Evolutionary conservation across 2,113 vertebrate species (phyloP).

Genomic region (Nothobranchius kuhntae): DNA sequence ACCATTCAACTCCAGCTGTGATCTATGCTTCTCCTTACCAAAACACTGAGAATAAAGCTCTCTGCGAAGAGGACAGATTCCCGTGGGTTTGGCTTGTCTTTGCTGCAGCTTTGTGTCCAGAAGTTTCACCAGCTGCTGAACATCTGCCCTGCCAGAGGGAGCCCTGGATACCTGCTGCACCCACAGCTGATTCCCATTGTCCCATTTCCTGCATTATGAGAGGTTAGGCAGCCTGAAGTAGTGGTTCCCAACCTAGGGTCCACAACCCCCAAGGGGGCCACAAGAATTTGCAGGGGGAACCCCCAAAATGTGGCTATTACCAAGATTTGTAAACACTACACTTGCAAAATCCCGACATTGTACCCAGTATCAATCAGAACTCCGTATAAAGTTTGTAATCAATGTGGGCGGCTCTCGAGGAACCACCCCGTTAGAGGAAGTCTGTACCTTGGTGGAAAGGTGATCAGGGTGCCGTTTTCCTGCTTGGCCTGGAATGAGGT

Average conservation of each 20-base stretch:
- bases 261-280: too few species aligned
- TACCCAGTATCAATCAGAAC: too few species aligned
- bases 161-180: conserved; percentile 90
- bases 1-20: background rate
- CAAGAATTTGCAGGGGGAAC: too few species aligned
- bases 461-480: conserved; percentile 86
- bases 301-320: too few species aligned
- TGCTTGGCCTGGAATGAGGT: conserved; percentile 66
- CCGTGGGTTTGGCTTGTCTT: conserved; percentile 87
- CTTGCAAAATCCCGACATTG: too few species aligned
- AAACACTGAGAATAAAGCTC: conserved; percentile 94
- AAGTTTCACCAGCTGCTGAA: conserved; percentile 86
- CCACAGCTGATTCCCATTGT: conserved; percentile 85
- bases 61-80: conserved; percentile 91
- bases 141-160: conserved; percentile 88
- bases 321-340: too few species aligned
- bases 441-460: conserved; percentile 89
- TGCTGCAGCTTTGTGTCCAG: conserved; percentile 86
- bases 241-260: too few species aligned
- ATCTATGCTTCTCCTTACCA: conserved; percentile 72
- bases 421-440: background rate
- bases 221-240: background rate
- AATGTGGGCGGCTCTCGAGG: too few species aligned
- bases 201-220: conserved; percentile 83
- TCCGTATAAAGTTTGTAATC: too few species aligned